These are phyloP conservation scores for Copidosoma aretas DNA, from an alignment of 2,888 invertebrate genomes.

Conservation along the genomic window DNA sequence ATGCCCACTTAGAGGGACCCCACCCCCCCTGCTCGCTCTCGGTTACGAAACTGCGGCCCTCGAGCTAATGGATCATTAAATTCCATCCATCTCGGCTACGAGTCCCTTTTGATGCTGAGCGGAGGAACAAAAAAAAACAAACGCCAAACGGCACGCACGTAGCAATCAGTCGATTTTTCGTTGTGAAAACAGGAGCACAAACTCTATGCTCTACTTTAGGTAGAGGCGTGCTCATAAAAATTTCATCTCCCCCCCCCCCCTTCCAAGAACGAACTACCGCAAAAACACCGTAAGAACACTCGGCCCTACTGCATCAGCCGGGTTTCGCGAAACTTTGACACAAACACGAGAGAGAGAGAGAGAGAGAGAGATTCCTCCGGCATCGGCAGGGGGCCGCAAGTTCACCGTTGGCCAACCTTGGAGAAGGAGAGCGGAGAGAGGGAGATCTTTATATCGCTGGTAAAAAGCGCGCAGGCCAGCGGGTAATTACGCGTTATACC, in stretches of 20 bases:
- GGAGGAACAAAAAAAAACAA: not conserved
- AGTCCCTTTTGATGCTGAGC: not conserved
- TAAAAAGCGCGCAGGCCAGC: conserved; percentile 4
- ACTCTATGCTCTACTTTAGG: not conserved
- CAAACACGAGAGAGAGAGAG: too few relatives aligned
- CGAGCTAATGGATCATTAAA: not conserved
- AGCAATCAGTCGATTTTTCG: not conserved
- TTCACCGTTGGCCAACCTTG: not conserved
- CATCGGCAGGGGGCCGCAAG: not conserved
- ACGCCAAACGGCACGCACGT: not conserved
- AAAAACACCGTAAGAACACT: not conserved
- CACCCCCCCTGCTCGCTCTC: too few relatives aligned
- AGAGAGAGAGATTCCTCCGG: too few relatives aligned
- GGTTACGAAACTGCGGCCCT: not conserved
- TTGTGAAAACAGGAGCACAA: not conserved
- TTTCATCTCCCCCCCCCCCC: not conserved
- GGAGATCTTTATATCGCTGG: not conserved
- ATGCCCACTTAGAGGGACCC: not conserved
- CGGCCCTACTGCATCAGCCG: not conserved
- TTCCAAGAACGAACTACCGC: not conserved
- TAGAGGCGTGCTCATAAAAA: not conserved
- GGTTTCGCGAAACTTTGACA: not conserved
- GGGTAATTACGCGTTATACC: conserved; percentile 42
- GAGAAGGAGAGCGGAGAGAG: too few relatives aligned
- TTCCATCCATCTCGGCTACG: not conserved